Conservation (phyloP, 2,797 vertebrate species). For the Cottoperca gobio region DNA sequence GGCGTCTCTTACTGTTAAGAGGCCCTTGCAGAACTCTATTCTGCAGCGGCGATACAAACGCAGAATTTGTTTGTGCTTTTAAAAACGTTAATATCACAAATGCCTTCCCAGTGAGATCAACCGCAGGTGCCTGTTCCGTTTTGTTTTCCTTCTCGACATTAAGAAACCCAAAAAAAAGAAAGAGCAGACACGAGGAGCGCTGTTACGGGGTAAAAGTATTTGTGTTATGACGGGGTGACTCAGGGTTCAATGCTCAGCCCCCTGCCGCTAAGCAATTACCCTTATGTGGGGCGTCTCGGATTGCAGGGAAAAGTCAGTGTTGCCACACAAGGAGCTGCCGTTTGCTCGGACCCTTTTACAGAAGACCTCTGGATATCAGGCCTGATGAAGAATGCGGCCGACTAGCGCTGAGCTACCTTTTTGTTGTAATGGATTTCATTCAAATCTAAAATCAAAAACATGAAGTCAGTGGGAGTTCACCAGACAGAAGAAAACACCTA, state of each 20-base stretch:
- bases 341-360: slow-evolving; percentile 31
- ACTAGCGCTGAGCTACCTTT: not conserved
- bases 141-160: slow-evolving; percentile 9
- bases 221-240: slow-evolving; percentile 73
- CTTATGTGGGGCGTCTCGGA: slow-evolving; percentile 60
- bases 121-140: not conserved
- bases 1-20: not conserved
- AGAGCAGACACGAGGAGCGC: slow-evolving; percentile 23
- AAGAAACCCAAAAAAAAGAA: slow-evolving; percentile 10
- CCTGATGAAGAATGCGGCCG: slow-evolving; percentile 25
- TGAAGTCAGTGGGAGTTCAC: not conserved
- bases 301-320: slow-evolving; percentile 46
- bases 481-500: slow-evolving; percentile 20
- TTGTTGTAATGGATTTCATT: slow-evolving; percentile 10
- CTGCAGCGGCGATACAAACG: not conserved
- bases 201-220: slow-evolving; percentile 57
- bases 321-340: slow-evolving; percentile 64
- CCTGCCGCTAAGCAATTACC: slow-evolving; percentile 71
- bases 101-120: not conserved
- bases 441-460: slow-evolving; percentile 25
- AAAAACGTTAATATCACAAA: not conserved
- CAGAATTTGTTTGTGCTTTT: slow-evolving; percentile 12
- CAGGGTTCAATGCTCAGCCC: slow-evolving; percentile 73
- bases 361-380: slow-evolving; percentile 35
- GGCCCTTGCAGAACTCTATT: not conserved